Evolutionary conservation across 2,888 invertebrate species (phyloP).

Genomic region (Cremastinae sp.): DNA sequence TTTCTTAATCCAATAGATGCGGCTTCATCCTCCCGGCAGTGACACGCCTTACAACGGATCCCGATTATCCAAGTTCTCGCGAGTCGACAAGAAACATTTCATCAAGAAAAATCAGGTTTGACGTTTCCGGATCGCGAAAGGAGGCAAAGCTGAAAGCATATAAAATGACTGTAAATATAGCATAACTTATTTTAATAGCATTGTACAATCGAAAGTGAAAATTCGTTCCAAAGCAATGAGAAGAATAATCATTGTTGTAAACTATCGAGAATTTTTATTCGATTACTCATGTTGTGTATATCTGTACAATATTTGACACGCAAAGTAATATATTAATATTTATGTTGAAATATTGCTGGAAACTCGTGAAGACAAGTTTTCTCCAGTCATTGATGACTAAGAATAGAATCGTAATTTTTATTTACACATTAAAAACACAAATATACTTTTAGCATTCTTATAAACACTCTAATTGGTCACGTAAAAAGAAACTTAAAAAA

Average conservation of each 20-base stretch:
- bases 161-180: slow-evolving; percentile 59
- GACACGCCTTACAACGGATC: slow-evolving; percentile 83
- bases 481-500: too few species aligned
- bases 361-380: slow-evolving; percentile 2
- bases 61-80: slow-evolving; percentile 81
- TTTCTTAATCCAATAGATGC: slow-evolving; percentile 82
- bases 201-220: slow-evolving; percentile 47
- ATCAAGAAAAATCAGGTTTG: slow-evolving; percentile 67
- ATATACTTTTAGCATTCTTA: neutral
- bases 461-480: too few species aligned
- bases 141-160: slow-evolving; percentile 7
- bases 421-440: neutral
- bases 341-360: slow-evolving; percentile 16
- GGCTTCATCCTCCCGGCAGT: slow-evolving; percentile 86
- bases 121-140: neutral
- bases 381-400: neutral
- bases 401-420: too few species aligned
- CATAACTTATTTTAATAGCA: slow-evolving; percentile 49
- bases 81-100: slow-evolving; percentile 73
- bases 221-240: slow-evolving; percentile 6
- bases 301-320: slow-evolving; percentile 54
- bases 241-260: slow-evolving; percentile 21
- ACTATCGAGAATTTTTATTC: slow-evolving; percentile 26
- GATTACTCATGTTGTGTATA: slow-evolving; percentile 48
- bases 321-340: slow-evolving; percentile 41